phyloP scores from a whole-genome alignment of 2,888 invertebrate species.

The Noctua pronuba region DNA sequence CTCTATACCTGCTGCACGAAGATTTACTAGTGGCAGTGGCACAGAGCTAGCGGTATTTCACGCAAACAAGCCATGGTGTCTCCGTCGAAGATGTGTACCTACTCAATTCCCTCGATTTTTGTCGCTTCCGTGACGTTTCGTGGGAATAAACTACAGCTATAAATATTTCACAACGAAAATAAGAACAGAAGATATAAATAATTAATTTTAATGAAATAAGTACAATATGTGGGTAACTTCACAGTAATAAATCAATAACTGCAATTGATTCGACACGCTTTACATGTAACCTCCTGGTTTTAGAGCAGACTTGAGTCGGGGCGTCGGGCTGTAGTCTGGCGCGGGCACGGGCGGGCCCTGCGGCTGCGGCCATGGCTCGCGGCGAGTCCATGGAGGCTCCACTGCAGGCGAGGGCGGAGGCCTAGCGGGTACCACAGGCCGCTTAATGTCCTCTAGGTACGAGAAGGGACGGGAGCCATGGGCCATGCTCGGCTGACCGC shows the following conservation, averaged over 20 bases:
- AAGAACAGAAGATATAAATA: not conserved
- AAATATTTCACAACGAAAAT: not conserved
- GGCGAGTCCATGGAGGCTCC: conserved; percentile 72
- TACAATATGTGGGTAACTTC: not conserved
- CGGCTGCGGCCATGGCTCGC: conserved; percentile 72
- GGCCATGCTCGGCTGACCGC: conserved; percentile 51
- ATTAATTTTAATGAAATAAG: conserved; percentile 29
- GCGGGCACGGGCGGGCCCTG: conserved; percentile 75
- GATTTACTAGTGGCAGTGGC: too few species aligned
- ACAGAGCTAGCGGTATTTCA: too few species aligned
- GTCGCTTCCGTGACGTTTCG: too few species aligned
- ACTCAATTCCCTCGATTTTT: too few species aligned
- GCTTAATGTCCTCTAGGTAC: conserved; percentile 79
- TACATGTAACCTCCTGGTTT: conserved; percentile 79
- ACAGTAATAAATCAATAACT: not conserved
- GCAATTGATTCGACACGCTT: conserved; percentile 21
- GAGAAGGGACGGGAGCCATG: conserved; percentile 77
- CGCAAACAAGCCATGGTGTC: too few species aligned
- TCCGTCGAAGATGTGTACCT: too few species aligned
- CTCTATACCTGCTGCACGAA: too few species aligned
- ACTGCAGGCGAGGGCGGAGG: conserved; percentile 63
- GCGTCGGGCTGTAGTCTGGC: conserved; percentile 83
- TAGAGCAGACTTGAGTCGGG: conserved; percentile 83
- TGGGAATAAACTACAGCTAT: too few species aligned
- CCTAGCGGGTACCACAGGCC: conserved; percentile 68